Conservation (phyloP, 2,113 vertebrate species). For the Stegastes partitus region DNA sequence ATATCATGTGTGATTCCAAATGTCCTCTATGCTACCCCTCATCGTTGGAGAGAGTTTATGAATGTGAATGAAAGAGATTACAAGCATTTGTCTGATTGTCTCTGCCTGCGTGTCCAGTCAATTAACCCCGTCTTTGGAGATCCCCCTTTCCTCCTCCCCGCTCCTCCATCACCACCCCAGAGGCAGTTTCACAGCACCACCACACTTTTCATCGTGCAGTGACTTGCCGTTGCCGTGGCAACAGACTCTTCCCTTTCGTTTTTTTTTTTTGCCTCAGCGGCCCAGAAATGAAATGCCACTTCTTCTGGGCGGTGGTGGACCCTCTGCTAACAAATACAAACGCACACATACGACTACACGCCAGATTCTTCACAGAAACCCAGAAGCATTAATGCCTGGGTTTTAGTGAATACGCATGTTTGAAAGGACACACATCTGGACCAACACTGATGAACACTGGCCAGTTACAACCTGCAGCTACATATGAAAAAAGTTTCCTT, state of each 20-base stretch:
- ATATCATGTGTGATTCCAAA: constrained; percentile 12
- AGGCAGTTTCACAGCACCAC: constrained; percentile 43
- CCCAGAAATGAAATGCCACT: constrained; percentile 71
- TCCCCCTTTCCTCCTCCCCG: not conserved
- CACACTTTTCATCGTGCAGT: constrained; percentile 58
- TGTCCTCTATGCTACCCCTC: constrained; percentile 35
- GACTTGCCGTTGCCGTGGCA: constrained; percentile 77
- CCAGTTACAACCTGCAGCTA: not conserved
- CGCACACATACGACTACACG: not conserved
- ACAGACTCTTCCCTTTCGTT: constrained; percentile 55
- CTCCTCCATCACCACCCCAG: constrained; percentile 22
- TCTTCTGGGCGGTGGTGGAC: constrained; percentile 42
- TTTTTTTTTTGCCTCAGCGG: constrained; percentile 40
- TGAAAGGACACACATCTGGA: not conserved
- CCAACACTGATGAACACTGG: not conserved
- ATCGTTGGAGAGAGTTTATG: constrained; percentile 13
- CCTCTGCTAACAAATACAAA: constrained; percentile 26
- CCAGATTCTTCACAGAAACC: not conserved
- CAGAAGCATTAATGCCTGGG: not conserved
- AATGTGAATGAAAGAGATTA: constrained; percentile 28
- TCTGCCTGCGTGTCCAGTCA: constrained; percentile 51
- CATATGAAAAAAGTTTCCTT: not conserved
- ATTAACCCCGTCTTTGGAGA: constrained; percentile 66
- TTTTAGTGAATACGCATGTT: not conserved
- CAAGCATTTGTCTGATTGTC: constrained; percentile 9